Evolutionary conservation across 1,140 invertebrate genomes (phyloP).

Genomic region (Eriocheir sinensis): DNA sequence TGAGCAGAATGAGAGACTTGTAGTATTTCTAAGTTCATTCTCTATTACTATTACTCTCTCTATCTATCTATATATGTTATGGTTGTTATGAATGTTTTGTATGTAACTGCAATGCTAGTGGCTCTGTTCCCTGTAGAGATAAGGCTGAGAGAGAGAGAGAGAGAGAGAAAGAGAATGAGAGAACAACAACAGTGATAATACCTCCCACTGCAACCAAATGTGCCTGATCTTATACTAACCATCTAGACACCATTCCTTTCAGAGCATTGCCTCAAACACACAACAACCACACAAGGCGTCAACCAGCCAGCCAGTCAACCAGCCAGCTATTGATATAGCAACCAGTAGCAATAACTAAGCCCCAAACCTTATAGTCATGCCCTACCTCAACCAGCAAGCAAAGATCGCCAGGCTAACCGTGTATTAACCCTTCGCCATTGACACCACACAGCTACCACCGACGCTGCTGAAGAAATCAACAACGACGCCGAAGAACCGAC

Average conservation of each 20-base stretch:
- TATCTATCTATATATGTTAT: not conserved
- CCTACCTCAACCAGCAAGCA: too few species aligned
- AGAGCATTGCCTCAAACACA: too few species aligned
- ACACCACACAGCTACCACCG: not conserved
- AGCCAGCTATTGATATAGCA: too few species aligned
- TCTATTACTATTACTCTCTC: not conserved
- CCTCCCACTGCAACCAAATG: not conserved
- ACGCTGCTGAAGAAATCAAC: not conserved
- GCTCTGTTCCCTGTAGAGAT: too few species aligned
- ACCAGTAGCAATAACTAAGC: too few species aligned
- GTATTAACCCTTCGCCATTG: conserved; percentile 1
- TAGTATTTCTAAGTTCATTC: not conserved
- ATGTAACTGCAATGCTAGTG: too few species aligned
- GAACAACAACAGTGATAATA: too few species aligned
- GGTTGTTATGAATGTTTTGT: not conserved
- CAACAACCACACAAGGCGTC: not conserved
- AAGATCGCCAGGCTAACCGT: not conserved
- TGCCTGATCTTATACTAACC: not conserved
- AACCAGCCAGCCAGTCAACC: not conserved
- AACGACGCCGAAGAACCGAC: not conserved
- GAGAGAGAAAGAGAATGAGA: conserved; percentile 23
- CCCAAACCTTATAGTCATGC: too few species aligned
- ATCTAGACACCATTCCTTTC: not conserved
- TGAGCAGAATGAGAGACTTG: not conserved
- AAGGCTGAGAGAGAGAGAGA: not conserved